These are phyloP conservation scores for Catamblyrhynchus diadema DNA, from an alignment of 2,797 vertebrate species.

Conservation along the genomic window DNA sequence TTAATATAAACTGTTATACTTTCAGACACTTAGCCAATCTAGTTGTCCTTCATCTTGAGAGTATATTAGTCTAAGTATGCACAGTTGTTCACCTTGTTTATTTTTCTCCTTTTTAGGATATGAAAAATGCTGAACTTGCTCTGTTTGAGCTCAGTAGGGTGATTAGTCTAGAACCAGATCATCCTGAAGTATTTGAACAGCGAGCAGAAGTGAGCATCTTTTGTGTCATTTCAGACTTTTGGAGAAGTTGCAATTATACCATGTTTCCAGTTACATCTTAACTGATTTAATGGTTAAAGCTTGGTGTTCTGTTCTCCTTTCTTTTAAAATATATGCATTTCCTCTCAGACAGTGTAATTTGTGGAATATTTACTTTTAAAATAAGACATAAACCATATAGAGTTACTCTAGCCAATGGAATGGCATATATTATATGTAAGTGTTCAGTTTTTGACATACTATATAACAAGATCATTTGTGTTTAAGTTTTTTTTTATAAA, in stretches of 20 bases:
- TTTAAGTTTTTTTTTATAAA: background rate
- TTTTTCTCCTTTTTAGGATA: slow-evolving; percentile 82
- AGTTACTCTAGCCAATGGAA: background rate
- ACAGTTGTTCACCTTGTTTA: background rate
- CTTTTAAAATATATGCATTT: background rate
- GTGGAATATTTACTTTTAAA: background rate
- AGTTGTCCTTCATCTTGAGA: background rate
- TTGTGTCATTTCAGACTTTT: background rate
- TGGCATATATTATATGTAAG: background rate
- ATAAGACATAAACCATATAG: background rate
- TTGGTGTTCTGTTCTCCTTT: background rate
- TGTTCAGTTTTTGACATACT: background rate
- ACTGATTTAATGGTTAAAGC: background rate
- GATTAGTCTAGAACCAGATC: slow-evolving; percentile 88
- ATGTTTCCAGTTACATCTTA: background rate
- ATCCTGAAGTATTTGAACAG: slow-evolving; percentile 94
- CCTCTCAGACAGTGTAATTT: background rate
- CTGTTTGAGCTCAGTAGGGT: slow-evolving; percentile 93
- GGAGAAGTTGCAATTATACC: background rate
- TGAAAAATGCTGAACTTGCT: slow-evolving; percentile 95
- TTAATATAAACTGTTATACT: background rate
- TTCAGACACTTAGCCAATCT: background rate
- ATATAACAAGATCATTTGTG: background rate
- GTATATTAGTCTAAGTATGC: background rate
- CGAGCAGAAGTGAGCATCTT: slow-evolving; percentile 88